Percentiles rank a stretch among this genome's conserved stretches.
Evolutionary conservation across 30 jellyfish, hydroid and myxozoan genomes (phyloP).

Genomic region (Haliclystus octoradiatus): DNA sequence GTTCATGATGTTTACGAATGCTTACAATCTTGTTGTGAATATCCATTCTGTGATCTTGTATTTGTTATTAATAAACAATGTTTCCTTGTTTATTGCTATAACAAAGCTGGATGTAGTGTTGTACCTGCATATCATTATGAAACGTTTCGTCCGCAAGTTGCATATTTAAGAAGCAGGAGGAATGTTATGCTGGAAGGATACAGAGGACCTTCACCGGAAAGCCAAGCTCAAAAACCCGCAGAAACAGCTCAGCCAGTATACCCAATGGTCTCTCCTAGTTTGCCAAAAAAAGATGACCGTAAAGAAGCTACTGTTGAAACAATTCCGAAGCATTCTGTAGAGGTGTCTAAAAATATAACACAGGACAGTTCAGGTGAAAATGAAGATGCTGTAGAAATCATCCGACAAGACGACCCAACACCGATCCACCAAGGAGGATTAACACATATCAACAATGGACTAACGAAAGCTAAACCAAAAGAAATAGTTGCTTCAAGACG

Average conservation of each 20-base stretch:
- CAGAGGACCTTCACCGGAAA: too few species aligned
- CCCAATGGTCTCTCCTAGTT: not conserved
- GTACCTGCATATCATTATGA: slow-evolving; percentile 43
- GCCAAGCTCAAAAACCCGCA: too few species aligned
- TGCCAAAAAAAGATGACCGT: slow-evolving; percentile 5
- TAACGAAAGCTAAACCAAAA: not conserved
- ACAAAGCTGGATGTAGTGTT: slow-evolving; percentile 58
- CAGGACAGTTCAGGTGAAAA: not conserved
- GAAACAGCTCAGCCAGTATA: slow-evolving; percentile 6
- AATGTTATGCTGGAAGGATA: not conserved
- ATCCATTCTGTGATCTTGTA: slow-evolving; percentile 75
- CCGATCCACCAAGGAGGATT: not conserved
- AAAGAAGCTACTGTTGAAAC: slow-evolving; percentile 4
- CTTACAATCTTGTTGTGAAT: slow-evolving; percentile 75
- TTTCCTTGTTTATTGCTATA: slow-evolving; percentile 70
- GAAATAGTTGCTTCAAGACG: not conserved
- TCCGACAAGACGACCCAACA: not conserved
- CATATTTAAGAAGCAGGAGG: slow-evolving; percentile 57
- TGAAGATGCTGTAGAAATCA: not conserved
- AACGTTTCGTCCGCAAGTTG: slow-evolving; percentile 44
- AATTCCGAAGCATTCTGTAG: not conserved
- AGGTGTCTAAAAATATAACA: not conserved
- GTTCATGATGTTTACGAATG: slow-evolving; percentile 56
- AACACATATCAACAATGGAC: not conserved
- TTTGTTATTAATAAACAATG: slow-evolving; percentile 57